Evolutionary conservation across 2,113 vertebrate genomes (phyloP), one percentile per base, ranked within the genome.

Genomic region (Psettodes erumei): DNA sequence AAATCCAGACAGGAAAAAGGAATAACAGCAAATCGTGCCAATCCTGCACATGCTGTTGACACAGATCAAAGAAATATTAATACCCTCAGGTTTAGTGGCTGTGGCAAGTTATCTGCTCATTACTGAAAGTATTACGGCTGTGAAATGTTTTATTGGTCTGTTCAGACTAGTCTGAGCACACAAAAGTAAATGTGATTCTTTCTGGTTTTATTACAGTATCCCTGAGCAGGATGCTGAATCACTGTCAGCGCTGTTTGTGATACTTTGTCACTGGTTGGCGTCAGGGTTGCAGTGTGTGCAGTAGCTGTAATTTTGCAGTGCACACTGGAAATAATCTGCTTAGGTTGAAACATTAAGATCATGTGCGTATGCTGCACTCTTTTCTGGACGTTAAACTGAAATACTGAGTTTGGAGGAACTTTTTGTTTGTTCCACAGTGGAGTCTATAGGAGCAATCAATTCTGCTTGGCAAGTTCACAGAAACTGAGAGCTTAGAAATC

Each of bases 331-430:
- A 18, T 42, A 48, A 48, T 48, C 8, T 21, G 19, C 2, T 48
- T 9, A 23, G 0, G 84, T 9, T 53, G 25, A 28, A 28, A 30
- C 15, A 8, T 75, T n/a, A 94, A 97, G n/a, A 71, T 83, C 65
- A n/a, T 18, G n/a, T 13, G 19, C 30, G 47, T 6, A 51, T 47
- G 27, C 33, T 30, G 19, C 15, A 47, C 25, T 33, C 18, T 35
- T 42, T 16, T 67, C 16, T 16, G 32, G 23, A 38, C 10, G 10
- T 38, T 58, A 23, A 65, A 75, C 28, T 33, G 21, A 64, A 64
- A 40, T 50, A 27, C 25, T 40, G 19, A 58, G 10, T 53, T 27
- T 68, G 33, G 6, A 8, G 43, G 43, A 47, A 9, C 15, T n/a
- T 40, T 11, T 27, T n/a, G 21, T 35, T 33, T 1, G 2, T 21